Percentiles rank a stretch among this genome's conserved stretches.
Evolutionary conservation across 1,140 invertebrate genomes (phyloP).

Genomic region (Panonychus citri): DNA sequence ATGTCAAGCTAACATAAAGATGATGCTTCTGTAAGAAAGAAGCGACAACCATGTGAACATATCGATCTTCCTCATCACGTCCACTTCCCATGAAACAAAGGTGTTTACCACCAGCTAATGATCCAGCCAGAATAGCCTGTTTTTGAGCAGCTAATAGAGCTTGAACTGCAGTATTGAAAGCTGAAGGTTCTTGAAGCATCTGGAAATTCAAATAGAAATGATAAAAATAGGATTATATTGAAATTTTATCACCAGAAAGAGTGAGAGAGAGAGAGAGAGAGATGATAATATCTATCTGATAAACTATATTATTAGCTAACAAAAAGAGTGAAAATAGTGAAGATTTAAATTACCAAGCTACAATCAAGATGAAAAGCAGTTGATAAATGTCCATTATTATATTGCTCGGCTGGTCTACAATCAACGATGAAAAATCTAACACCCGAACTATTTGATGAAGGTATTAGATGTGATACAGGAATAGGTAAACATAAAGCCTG

Average conservation of each 20-base stretch:
- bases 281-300: not conserved
- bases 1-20: slow-evolving; percentile 70
- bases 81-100: slow-evolving; percentile 91
- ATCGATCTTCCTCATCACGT: slow-evolving; percentile 78
- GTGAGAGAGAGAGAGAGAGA: not conserved
- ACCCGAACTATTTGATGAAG: slow-evolving; percentile 11
- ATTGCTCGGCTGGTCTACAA: slow-evolving; percentile 83
- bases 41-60: slow-evolving; percentile 92
- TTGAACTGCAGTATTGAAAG: slow-evolving; percentile 82
- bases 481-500: slow-evolving; percentile 83
- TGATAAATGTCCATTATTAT: slow-evolving; percentile 81
- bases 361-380: slow-evolving; percentile 95
- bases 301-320: not conserved
- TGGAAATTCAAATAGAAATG: slow-evolving; percentile 17
- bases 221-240: slow-evolving; percentile 5
- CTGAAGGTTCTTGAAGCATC: slow-evolving; percentile 83
- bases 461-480: slow-evolving; percentile 34
- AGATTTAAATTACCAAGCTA: slow-evolving; percentile 38
- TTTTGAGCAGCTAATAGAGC: slow-evolving; percentile 68
- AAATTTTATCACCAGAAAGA: not conserved
- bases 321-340: not conserved
- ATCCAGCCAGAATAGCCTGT: slow-evolving; percentile 63
- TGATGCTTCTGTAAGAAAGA: slow-evolving; percentile 86
- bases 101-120: slow-evolving; percentile 77
- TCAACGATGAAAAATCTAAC: slow-evolving; percentile 84